Conservation (phyloP, 2,113 vertebrate species). For the Chelonoidis abingdonii region DNA sequence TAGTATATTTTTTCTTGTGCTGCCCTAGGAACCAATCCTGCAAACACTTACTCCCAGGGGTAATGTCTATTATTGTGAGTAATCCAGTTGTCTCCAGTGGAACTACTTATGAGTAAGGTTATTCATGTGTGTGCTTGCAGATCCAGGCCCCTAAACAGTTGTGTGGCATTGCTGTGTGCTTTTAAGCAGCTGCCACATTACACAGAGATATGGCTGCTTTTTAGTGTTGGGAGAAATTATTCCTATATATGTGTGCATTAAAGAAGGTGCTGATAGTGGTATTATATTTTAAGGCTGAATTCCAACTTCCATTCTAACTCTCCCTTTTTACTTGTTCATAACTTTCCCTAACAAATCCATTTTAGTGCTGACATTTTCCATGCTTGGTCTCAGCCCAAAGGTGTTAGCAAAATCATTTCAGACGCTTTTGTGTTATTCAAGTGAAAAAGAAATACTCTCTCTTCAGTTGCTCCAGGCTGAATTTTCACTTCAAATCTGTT, state of each 20-base stretch:
- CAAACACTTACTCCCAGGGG: background rate
- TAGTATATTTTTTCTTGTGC: background rate
- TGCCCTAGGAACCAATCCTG: background rate
- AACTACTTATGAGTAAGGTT: background rate
- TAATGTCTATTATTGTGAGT: slow-evolving; percentile 28
- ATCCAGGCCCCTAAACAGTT: background rate
- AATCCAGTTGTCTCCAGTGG: background rate
- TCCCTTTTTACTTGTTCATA: slow-evolving; percentile 28
- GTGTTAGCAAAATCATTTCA: background rate
- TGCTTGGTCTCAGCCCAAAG: background rate
- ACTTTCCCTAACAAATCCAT: background rate
- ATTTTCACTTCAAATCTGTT: slow-evolving; percentile 50
- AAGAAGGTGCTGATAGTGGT: slow-evolving; percentile 27
- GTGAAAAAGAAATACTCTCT: background rate
- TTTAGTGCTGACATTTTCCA: background rate
- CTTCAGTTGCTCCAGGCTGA: slow-evolving; percentile 20
- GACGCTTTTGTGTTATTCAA: background rate
- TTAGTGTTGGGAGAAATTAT: accelerated
- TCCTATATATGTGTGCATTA: background rate
- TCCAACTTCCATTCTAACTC: slow-evolving; percentile 29
- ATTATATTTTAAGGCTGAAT: background rate
- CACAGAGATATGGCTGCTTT: slow-evolving; percentile 32
- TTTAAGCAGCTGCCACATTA: slow-evolving; percentile 24
- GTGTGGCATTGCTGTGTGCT: background rate
- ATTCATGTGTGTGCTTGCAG: accelerated